Percentiles rank a stretch among this genome's conserved stretches.
phyloP scores from a whole-genome alignment of 2,888 invertebrate species.

The Formica aserva region DNA sequence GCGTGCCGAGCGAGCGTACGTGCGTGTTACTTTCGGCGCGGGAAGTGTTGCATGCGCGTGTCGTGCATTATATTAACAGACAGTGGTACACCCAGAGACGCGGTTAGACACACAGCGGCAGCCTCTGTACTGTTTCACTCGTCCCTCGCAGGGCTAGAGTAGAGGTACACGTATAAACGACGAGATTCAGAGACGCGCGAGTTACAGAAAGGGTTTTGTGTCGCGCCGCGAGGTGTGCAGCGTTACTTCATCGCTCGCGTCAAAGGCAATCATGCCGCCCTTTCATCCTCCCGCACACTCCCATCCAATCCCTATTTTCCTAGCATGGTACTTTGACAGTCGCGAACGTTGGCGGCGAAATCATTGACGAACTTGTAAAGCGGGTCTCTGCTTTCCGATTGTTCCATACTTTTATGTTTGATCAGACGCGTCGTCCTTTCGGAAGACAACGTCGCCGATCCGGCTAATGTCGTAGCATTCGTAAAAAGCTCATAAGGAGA shows the following conservation, averaged over 20 bases:
- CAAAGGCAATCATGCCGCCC: constrained; percentile 51
- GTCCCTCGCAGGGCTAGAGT: not conserved
- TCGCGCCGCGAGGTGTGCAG: constrained; percentile 33
- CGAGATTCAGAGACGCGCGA: constrained; percentile 52
- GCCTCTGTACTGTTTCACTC: not conserved
- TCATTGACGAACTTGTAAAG: constrained; percentile 38
- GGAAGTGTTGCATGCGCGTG: constrained; percentile 34
- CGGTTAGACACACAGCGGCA: not conserved
- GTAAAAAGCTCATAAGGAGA: constrained; percentile 63
- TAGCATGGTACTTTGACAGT: constrained; percentile 44
- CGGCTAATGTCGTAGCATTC: constrained; percentile 34
- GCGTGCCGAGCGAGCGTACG: not conserved
- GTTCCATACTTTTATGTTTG: constrained; percentile 23
- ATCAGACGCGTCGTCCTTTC: constrained; percentile 52
- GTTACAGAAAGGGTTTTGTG: constrained; percentile 58
- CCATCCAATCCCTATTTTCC: constrained; percentile 20
- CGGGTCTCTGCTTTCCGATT: not conserved
- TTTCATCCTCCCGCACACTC: not conserved
- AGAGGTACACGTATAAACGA: constrained; percentile 1
- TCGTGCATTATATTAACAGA: constrained; percentile 43
- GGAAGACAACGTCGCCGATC: not conserved
- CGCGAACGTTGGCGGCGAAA: constrained; percentile 47
- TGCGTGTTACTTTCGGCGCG: constrained; percentile 37
- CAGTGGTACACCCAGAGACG: constrained; percentile 7
- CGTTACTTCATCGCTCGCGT: constrained; percentile 66